These are phyloP conservation scores for Cairina moschata DNA, from an alignment of 2,113 vertebrate genomes.

Conservation along the genomic window DNA sequence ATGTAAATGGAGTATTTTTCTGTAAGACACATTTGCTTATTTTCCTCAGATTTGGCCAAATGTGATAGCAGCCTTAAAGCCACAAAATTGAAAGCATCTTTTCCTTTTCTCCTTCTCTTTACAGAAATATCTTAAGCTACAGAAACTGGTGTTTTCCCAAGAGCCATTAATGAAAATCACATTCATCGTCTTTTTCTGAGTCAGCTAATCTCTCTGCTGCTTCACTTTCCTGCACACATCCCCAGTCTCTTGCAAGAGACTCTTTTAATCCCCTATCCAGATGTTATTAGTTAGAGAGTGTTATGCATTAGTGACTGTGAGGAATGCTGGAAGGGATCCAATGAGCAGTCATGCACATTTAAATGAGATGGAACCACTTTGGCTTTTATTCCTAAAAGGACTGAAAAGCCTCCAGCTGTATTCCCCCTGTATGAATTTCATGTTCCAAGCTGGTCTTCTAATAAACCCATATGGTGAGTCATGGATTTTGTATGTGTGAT, in stretches of 20 bases:
- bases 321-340: slow-evolving; percentile 28
- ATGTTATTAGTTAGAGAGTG: slow-evolving; percentile 33
- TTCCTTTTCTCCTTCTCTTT: background rate
- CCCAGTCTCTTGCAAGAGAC: background rate
- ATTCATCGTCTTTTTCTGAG: slow-evolving; percentile 8
- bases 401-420: slow-evolving; percentile 1
- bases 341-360: background rate
- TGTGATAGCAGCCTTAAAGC: background rate
- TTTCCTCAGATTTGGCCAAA: background rate
- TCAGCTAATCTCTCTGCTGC: background rate
- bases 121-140: background rate
- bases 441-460: background rate
- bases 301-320: background rate
- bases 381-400: slow-evolving; percentile 28
- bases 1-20: background rate
- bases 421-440: background rate
- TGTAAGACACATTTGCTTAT: background rate
- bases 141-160: background rate
- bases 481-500: background rate
- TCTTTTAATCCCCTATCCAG: slow-evolving; percentile 38
- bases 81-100: background rate
- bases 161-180: slow-evolving; percentile 6
- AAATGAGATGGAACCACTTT: background rate
- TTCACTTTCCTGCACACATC: background rate
- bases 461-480: background rate